A percentile compares a stretch with the other conserved stretches of the same genome.
Evolutionary conservation across 2,113 vertebrate genomes (phyloP).

Genomic region (Cariama cristata): DNA sequence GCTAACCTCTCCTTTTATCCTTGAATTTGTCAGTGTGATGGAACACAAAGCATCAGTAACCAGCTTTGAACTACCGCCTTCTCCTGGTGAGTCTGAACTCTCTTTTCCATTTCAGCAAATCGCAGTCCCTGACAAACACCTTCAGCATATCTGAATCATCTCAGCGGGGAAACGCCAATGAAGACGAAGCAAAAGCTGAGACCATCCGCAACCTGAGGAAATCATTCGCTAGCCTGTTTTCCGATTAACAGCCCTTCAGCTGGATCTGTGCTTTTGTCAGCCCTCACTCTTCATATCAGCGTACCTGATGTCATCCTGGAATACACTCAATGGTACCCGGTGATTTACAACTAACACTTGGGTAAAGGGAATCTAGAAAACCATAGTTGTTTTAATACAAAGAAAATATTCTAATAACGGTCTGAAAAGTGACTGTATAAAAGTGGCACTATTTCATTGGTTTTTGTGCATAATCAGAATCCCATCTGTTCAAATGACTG

Average conservation of each 20-base stretch:
- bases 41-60: not conserved
- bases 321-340: not conserved
- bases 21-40: not conserved
- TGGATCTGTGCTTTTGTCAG: not conserved
- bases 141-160: constrained; percentile 87
- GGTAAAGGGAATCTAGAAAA: constrained; percentile 31
- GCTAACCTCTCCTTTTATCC: not conserved
- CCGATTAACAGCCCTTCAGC: constrained; percentile 78
- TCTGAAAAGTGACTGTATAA: not conserved
- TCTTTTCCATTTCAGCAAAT: constrained; percentile 86
- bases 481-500: not conserved
- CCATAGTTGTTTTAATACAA: not conserved
- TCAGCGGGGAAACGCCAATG: constrained; percentile 80
- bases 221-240: constrained; percentile 97
- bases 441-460: not conserved
- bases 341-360: not conserved
- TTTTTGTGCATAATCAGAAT: not conserved
- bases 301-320: not conserved
- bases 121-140: constrained; percentile 95
- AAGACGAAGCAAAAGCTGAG: constrained; percentile 95
- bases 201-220: constrained; percentile 96
- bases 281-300: constrained; percentile 11
- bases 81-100: not conserved
- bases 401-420: not conserved
- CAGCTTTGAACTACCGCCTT: not conserved